Percentiles rank a stretch among this genome's conserved stretches.
Evolutionary conservation across 1,140 invertebrate species (phyloP).

Genomic region (Oscheius sp.): DNA sequence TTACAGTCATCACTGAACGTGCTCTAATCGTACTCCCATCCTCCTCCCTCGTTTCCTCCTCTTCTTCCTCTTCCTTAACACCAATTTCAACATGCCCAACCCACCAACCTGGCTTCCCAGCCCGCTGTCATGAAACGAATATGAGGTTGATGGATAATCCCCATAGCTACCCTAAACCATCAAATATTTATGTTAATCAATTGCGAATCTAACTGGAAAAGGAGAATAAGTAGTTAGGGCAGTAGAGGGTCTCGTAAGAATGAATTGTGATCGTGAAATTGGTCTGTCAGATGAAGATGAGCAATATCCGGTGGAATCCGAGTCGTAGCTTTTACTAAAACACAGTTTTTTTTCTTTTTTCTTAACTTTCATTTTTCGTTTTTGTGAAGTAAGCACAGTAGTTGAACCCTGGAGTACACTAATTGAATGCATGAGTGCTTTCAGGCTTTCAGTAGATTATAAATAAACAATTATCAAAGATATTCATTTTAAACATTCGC

Average conservation of each 20-base stretch:
- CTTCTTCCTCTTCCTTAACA: too few species aligned
- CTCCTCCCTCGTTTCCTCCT: background rate
- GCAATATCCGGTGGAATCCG: background rate
- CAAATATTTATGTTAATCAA: background rate
- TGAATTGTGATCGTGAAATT: background rate
- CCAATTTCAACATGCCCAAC: background rate
- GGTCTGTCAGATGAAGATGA: background rate
- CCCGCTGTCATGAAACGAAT: background rate
- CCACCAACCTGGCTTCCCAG: background rate
- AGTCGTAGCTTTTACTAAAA: background rate
- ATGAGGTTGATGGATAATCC: background rate
- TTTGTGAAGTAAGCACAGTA: too few species aligned
- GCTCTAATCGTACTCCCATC: background rate
- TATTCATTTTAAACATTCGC: too few species aligned
- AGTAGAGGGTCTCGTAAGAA: background rate
- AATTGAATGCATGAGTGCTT: too few species aligned
- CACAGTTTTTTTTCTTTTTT: too few species aligned
- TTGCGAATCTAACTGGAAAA: background rate
- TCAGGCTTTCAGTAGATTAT: too few species aligned
- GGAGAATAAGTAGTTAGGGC: background rate
- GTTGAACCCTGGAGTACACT: too few species aligned
- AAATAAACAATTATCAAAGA: too few species aligned
- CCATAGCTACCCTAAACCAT: background rate
- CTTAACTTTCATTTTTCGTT: too few species aligned
- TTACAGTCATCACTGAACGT: background rate